Percentiles rank a stretch among this genome's conserved stretches.
These are phyloP conservation scores for Rana temporaria DNA, from an alignment of 2,113 vertebrate genomes.

Conservation along the genomic window DNA sequence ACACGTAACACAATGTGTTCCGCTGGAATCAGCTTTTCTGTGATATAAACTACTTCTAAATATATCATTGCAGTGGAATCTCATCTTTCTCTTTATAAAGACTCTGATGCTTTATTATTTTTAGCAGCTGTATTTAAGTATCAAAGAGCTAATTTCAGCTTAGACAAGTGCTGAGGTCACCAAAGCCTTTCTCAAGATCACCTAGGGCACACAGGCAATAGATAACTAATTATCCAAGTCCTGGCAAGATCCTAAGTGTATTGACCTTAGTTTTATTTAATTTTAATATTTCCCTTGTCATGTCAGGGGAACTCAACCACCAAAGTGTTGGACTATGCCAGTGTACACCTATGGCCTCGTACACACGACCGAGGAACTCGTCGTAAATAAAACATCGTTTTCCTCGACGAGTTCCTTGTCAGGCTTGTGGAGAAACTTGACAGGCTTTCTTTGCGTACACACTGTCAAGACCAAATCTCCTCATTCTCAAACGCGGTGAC, in stretches of 20 bases:
- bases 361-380: too few species aligned
- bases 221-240: not conserved
- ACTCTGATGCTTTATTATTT: constrained; percentile 8
- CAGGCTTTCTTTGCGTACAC: too few species aligned
- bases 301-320: too few species aligned
- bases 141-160: constrained; percentile 22
- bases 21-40: constrained; percentile 10
- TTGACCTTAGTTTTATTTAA: too few species aligned
- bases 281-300: too few species aligned
- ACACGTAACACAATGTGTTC: constrained; percentile 23
- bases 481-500: too few species aligned
- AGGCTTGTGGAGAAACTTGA: too few species aligned
- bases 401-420: too few species aligned
- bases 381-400: too few species aligned
- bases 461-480: too few species aligned
- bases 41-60: constrained; percentile 33
- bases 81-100: constrained; percentile 35
- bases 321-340: too few species aligned
- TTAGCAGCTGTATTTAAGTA: constrained; percentile 27
- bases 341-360: too few species aligned
- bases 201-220: not conserved
- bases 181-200: not conserved
- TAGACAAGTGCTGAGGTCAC: not conserved
- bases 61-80: not conserved
- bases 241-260: not conserved